Conservation (phyloP, 2,797 vertebrate genomes). For the Octomys mimax region DNA sequence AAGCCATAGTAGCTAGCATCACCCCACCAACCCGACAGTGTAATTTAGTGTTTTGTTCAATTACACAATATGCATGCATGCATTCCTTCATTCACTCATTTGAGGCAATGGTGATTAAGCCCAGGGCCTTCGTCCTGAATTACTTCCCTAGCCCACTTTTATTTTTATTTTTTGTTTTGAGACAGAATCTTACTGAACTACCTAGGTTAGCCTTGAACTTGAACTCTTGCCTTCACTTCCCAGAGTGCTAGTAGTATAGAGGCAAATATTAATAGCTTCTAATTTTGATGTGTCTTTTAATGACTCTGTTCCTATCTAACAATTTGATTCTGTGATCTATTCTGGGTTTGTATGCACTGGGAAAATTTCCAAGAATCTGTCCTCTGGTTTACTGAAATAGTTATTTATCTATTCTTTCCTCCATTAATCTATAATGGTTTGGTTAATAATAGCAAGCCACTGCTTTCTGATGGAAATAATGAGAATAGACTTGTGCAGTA, state of each 20-base stretch:
- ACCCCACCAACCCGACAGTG: neutral
- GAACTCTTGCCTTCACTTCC: neutral
- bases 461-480: neutral
- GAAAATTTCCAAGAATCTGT: constrained; percentile 12
- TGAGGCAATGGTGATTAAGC: neutral
- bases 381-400: constrained; percentile 12
- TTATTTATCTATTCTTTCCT: neutral
- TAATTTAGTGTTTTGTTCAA: neutral
- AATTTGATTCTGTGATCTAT: neutral
- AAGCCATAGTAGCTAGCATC: neutral
- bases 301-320: neutral
- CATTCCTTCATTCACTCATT: neutral
- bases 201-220: neutral
- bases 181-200: neutral
- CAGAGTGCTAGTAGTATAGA: neutral
- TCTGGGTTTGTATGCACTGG: neutral
- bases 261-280: neutral
- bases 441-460: neutral
- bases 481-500: neutral
- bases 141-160: neutral
- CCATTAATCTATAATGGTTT: neutral
- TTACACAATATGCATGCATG: neutral
- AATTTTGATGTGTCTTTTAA: neutral
- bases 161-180: neutral
- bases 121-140: neutral